These are phyloP conservation scores for Pteropus alecto DNA, from an alignment of 2,113 vertebrate genomes.

Conservation along the genomic window DNA sequence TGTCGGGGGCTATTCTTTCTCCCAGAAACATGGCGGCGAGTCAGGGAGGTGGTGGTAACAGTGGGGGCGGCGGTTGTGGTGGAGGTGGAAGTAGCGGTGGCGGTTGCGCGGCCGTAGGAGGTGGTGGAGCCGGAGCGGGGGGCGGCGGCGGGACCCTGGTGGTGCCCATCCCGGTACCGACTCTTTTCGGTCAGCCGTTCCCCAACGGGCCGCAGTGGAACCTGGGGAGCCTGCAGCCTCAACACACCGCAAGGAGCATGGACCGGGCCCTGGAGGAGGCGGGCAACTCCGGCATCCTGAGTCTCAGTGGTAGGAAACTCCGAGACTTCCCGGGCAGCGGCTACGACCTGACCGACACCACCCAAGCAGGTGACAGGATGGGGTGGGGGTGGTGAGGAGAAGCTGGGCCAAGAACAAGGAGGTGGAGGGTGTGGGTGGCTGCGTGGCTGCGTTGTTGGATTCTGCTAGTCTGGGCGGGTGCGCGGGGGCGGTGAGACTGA, in stretches of 20 bases:
- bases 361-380: conserved; percentile 91
- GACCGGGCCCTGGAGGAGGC: conserved; percentile 96
- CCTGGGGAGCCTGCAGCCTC: conserved; percentile 85
- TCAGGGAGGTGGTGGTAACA: conserved; percentile 83
- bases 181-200: conserved; percentile 79
- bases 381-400: background rate
- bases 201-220: conserved; percentile 90
- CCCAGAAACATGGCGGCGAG: conserved; percentile 92
- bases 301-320: conserved; percentile 96
- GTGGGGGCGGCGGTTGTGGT: conserved; percentile 79
- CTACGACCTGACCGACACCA: conserved; percentile 96
- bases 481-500: conserved; percentile 3
- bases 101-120: conserved; percentile 72
- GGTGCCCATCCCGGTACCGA: conserved; percentile 64
- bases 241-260: conserved; percentile 91
- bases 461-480: conserved; percentile 17
- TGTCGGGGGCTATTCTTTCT: conserved; percentile 83
- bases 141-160: conserved; percentile 42
- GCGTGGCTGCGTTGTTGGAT: conserved; percentile 43
- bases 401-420: background rate
- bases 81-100: conserved; percentile 78
- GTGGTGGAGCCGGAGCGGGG: conserved; percentile 2
- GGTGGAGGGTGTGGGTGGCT: conserved; percentile 13
- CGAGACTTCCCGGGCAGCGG: conserved; percentile 92
- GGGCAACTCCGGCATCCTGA: conserved; percentile 92